Conservation (phyloP, 2,888 invertebrate species). For the Drosophila lacicola region DNA sequence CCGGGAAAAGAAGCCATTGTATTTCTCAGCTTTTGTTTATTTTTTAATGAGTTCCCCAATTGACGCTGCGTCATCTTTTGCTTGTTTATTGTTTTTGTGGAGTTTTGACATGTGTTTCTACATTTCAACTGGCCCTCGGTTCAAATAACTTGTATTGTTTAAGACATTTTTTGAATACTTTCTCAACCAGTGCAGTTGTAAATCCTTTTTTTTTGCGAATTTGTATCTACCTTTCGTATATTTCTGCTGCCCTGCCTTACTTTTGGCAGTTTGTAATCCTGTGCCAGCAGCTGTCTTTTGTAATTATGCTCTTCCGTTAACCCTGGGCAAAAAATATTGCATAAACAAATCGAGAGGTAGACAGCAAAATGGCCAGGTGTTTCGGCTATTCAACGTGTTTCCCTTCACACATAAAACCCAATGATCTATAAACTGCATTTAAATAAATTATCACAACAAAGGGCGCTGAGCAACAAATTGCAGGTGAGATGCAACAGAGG, state of each 20-base stretch:
- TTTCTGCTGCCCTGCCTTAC: constrained; percentile 16
- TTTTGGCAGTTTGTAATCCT: constrained; percentile 22
- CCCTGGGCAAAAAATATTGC: constrained; percentile 46
- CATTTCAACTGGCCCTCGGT: constrained; percentile 12
- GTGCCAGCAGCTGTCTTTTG: constrained; percentile 33
- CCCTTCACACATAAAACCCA: constrained; percentile 19
- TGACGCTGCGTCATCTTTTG: constrained; percentile 34
- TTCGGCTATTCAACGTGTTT: constrained; percentile 16
- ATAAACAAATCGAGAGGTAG: constrained; percentile 21
- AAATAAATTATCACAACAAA: constrained; percentile 69
- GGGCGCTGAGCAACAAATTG: constrained; percentile 16
- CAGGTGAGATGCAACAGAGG: constrained; percentile 24
- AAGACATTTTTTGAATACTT: neutral
- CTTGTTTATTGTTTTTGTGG: constrained; percentile 51
- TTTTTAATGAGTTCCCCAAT: constrained; percentile 67
- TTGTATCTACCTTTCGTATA: constrained; percentile 1
- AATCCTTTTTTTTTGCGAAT: neutral
- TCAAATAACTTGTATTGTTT: constrained; percentile 22
- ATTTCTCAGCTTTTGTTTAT: constrained; percentile 48
- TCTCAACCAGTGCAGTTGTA: neutral
- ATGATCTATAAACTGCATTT: constrained; percentile 68
- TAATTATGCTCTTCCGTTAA: constrained; percentile 47
- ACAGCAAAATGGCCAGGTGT: constrained; percentile 54
- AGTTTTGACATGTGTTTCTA: constrained; percentile 65
- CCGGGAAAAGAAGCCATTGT: constrained; percentile 45